Conservation (phyloP, 2,113 vertebrate genomes). For the Rhinoderma darwinii region DNA sequence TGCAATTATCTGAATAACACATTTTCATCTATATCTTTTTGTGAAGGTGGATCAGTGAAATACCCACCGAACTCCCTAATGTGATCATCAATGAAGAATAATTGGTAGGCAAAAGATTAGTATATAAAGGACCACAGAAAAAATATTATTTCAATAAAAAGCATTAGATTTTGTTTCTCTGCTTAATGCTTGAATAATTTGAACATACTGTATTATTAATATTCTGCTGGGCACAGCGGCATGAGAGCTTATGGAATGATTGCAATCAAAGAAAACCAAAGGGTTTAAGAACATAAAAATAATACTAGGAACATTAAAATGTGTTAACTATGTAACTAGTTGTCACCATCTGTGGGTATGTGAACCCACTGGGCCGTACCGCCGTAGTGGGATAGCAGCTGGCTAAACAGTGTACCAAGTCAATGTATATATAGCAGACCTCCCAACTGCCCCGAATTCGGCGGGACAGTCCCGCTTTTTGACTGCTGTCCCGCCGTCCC, state of each 20-base stretch:
- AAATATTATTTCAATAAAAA: slow-evolving; percentile 43
- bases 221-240: slow-evolving; percentile 48
- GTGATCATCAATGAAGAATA: slow-evolving; percentile 53
- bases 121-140: slow-evolving; percentile 11
- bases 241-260: slow-evolving; percentile 40
- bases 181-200: slow-evolving; percentile 39
- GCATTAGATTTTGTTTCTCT: slow-evolving; percentile 33
- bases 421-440: too few species aligned
- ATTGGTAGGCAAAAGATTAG: slow-evolving; percentile 22
- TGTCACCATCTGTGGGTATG: too few species aligned
- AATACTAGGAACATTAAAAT: slow-evolving; percentile 21
- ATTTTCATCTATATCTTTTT: slow-evolving; percentile 20
- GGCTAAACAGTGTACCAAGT: too few species aligned
- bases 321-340: slow-evolving; percentile 29
- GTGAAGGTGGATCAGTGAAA: slow-evolving; percentile 53
- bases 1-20: not conserved
- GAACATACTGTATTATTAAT: slow-evolving; percentile 27
- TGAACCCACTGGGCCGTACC: too few species aligned
- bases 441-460: too few species aligned
- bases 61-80: slow-evolving; percentile 33
- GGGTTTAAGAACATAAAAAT: slow-evolving; percentile 30
- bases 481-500: too few species aligned
- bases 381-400: too few species aligned
- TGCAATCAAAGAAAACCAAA: slow-evolving; percentile 47
- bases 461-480: too few species aligned